Percentiles rank a stretch among this genome's conserved stretches.
phyloP scores from a whole-genome alignment of 2,797 vertebrate genomes.

The Myioborus melanocephalus region DNA sequence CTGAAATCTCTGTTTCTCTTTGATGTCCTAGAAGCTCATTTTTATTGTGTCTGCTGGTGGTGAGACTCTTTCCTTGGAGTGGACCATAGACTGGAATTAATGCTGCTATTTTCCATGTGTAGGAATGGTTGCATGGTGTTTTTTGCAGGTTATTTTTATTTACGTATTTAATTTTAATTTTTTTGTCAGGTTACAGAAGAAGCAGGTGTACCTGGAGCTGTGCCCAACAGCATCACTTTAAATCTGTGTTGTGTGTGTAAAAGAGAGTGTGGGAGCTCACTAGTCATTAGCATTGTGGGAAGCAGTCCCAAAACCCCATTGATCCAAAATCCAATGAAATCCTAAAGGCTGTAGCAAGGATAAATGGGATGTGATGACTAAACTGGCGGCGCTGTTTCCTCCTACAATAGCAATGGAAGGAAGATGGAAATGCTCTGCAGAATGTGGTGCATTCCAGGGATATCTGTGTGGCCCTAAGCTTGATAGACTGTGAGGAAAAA shows the following conservation, averaged over 20 bases:
- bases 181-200: not conserved
- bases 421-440: not conserved
- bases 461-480: not conserved
- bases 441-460: not conserved
- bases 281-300: not conserved
- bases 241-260: not conserved
- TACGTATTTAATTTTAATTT: not conserved
- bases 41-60: not conserved
- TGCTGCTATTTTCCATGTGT: not conserved
- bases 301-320: not conserved
- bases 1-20: not conserved
- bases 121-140: not conserved
- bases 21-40: not conserved
- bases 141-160: not conserved
- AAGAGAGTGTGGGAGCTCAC: not conserved
- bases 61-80: not conserved
- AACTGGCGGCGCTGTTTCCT: not conserved
- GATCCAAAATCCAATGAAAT: conserved; percentile 21
- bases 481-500: not conserved
- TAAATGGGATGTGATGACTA: conserved; percentile 4
- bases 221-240: not conserved
- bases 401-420: not conserved
- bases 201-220: not conserved
- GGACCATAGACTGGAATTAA: not conserved
- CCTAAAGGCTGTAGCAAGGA: not conserved